phyloP scores from a whole-genome alignment of 1,140 invertebrate species.

The Cryptotermes secundus region DNA sequence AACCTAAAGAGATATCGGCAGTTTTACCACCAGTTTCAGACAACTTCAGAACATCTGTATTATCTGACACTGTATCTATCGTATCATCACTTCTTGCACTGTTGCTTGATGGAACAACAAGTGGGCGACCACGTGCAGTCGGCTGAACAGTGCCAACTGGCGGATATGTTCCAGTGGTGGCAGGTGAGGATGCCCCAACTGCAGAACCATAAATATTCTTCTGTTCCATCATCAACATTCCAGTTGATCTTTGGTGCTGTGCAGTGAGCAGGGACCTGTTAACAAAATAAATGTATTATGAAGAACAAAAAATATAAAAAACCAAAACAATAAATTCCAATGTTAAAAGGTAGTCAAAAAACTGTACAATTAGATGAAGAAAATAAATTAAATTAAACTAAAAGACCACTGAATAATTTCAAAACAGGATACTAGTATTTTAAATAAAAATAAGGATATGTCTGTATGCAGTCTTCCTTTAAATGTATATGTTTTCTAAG shows the following conservation, averaged over 20 bases:
- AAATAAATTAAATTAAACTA: no score
- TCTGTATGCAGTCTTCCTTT: no score
- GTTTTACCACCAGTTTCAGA: neutral
- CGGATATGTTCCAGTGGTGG: slow-evolving; percentile 47
- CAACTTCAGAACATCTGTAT: neutral
- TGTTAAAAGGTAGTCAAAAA: no score
- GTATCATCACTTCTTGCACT: neutral
- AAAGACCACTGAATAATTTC: no score
- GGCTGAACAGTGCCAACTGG: slow-evolving; percentile 59
- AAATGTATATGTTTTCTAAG: no score
- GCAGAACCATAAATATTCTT: slow-evolving; percentile 35
- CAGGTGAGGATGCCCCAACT: neutral
- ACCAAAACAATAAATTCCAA: no score
- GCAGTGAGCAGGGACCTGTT: slow-evolving; percentile 25
- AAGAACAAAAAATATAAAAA: no score
- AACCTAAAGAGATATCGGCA: neutral
- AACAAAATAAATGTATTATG: neutral
- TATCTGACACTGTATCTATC: neutral
- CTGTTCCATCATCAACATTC: slow-evolving; percentile 35
- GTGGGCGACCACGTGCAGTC: slow-evolving; percentile 46
- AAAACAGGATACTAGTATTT: no score
- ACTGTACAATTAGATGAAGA: no score
- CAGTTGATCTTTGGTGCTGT: slow-evolving; percentile 17
- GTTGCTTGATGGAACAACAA: neutral
- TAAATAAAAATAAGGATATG: no score